Conservation (phyloP, 2,888 invertebrate species). For the Andrena flavipes region DNA sequence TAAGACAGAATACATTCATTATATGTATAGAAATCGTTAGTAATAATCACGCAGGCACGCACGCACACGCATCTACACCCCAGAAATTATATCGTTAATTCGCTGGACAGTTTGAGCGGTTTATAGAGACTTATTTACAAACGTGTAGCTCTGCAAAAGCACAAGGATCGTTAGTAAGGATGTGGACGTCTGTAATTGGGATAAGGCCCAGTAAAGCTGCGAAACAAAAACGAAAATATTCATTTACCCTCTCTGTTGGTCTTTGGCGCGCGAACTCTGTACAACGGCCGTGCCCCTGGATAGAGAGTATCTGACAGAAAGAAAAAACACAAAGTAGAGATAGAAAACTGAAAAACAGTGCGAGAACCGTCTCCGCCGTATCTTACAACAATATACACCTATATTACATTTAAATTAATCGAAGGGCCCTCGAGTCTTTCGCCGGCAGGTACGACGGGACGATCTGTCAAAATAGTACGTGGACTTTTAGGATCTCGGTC, state of each 20-base stretch:
- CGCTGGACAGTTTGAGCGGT: conserved; percentile 2
- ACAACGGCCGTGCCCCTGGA: conserved; percentile 85
- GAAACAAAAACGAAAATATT: conserved; percentile 52
- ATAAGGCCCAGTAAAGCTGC: conserved; percentile 57
- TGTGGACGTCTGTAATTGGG: conserved; percentile 39
- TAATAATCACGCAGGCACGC: conserved; percentile 4
- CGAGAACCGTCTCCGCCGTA: conserved; percentile 52
- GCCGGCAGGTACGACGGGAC: conserved; percentile 20
- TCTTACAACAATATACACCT: conserved; percentile 63
- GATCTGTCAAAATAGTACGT: conserved; percentile 33
- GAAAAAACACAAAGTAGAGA: conserved; percentile 69
- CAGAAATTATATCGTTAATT: conserved; percentile 1
- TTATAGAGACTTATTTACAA: conserved; percentile 53
- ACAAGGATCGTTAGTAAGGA: conserved; percentile 43
- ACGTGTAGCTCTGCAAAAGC: conserved; percentile 44
- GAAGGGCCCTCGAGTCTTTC: conserved; percentile 16
- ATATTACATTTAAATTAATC: conserved; percentile 50
- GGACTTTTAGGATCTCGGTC: conserved; percentile 11
- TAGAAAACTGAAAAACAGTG: conserved; percentile 55
- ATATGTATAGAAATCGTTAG: conserved; percentile 16
- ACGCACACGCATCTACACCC: not conserved
- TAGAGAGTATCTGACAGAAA: conserved; percentile 86
- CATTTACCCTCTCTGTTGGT: conserved; percentile 87
- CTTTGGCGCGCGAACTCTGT: conserved; percentile 85
- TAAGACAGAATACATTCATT: conserved; percentile 30